These are phyloP conservation scores for Malurus splendens DNA, from an alignment of 2,797 vertebrate species.

Conservation along the genomic window DNA sequence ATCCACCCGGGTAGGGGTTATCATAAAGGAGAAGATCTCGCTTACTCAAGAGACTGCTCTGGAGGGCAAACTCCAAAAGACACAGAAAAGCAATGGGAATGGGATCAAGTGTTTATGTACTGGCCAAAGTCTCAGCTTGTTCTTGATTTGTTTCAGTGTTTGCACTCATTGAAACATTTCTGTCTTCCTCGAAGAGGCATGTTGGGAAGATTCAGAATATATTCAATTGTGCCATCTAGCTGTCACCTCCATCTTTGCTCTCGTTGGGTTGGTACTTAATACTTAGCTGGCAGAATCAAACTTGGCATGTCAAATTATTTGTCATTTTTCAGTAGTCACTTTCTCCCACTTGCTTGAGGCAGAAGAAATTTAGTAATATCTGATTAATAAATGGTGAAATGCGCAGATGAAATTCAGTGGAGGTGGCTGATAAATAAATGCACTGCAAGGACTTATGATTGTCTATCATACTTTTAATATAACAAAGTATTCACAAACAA, in stretches of 20 bases:
- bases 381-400: constrained; percentile 9
- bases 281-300: neutral
- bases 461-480: constrained; percentile 5
- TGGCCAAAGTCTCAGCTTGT: neutral
- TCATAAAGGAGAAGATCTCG: neutral
- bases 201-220: neutral
- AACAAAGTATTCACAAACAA: constrained; percentile 18
- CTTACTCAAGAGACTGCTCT: neutral
- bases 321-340: neutral
- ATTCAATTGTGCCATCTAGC: neutral
- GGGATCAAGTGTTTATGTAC: neutral
- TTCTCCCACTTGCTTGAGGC: neutral
- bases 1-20: rapidly evolving
- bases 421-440: constrained; percentile 1
- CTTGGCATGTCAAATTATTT: neutral
- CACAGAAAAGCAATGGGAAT: neutral
- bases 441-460: neutral
- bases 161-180: neutral
- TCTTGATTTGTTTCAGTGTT: neutral
- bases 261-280: neutral
- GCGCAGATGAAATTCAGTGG: neutral
- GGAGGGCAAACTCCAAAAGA: neutral
- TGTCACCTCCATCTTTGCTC: neutral
- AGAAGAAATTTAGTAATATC: constrained; percentile 3
- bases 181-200: neutral